Conservation (phyloP, 1,140 invertebrate genomes). For the Diorhabda carinulata region DNA sequence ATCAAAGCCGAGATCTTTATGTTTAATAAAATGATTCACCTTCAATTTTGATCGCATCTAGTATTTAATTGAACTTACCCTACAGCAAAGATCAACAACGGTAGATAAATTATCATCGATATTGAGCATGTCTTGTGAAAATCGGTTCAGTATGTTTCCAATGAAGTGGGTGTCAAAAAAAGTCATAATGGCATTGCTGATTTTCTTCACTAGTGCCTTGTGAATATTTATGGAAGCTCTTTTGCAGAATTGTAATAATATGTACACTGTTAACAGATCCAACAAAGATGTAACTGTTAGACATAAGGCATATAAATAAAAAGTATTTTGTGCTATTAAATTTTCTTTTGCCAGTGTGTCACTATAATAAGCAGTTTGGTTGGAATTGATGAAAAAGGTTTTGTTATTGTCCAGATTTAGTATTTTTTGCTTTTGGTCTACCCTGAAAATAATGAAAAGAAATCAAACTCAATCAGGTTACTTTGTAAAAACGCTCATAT, state of each 20-base stretch:
- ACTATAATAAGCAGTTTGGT: slow-evolving; percentile 1
- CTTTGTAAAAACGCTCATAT: too few relatives aligned
- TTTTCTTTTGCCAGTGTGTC: too few relatives aligned
- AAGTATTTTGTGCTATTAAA: too few relatives aligned
- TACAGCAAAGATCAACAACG: slow-evolving; percentile 45
- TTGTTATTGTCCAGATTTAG: neutral
- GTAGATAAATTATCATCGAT: slow-evolving; percentile 64
- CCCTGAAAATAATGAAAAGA: slow-evolving; percentile 16
- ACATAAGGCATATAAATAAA: too few relatives aligned
- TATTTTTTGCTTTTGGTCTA: slow-evolving; percentile 20
- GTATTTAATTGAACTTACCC: slow-evolving; percentile 20
- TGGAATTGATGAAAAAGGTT: neutral
- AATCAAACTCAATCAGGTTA: too few relatives aligned
- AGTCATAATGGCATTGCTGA: slow-evolving; percentile 59
- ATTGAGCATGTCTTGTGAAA: slow-evolving; percentile 61
- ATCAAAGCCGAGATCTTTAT: too few relatives aligned
- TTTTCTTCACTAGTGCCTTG: slow-evolving; percentile 58
- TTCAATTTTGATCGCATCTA: too few relatives aligned
- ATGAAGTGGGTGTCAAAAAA: slow-evolving; percentile 61
- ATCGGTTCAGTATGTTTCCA: slow-evolving; percentile 60
- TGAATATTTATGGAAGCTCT: slow-evolving; percentile 62
- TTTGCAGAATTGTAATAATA: slow-evolving; percentile 55
- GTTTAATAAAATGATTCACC: too few relatives aligned
- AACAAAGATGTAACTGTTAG: neutral
- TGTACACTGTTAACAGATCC: slow-evolving; percentile 39